Base-by-base conservation (phyloP, 1,140 invertebrate species). In the Achatina immaculata region DNA sequence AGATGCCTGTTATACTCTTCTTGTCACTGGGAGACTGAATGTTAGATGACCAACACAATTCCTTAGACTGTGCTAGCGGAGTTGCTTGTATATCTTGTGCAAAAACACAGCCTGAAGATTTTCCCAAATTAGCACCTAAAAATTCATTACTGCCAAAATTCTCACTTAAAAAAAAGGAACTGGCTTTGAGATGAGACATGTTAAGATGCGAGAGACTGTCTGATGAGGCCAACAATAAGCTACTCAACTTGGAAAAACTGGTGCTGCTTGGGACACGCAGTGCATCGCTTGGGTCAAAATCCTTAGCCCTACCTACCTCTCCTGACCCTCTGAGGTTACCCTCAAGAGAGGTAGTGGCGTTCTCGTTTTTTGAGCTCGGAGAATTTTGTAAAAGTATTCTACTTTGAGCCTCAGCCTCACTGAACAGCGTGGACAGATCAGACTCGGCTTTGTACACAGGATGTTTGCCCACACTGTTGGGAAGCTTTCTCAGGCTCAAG, bases 271-370 rank as follows among this genome's bases (percentile, higher is more conserved):
- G 42, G 31, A 43, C 45, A 55, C 16, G 19, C 36, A 31, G 21
- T 38, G 58, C 78, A 72, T 80, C 78, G 72, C 66, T 72, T 55
- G 78, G 78, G 78, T 80, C 78, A 68, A 51, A 80, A 68, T 58
- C 48, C 43, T 80, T 80, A 74, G 82, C 81, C 82, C 83, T 82
- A 78, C 73, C 81, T 79, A 82, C 86, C 85, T 89, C 88, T 83
- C 86, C 85, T 83, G 87, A 88, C 86, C 87, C 86, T 78, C 80
- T 85, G 85, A 87, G 86, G 84, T 86, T 80, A 68, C 83, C 88
- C 86, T 90, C 88, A 86, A 85, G 86, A 85, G 87, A 88, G 86
- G 87, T 87, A 88, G 87, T 88, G 85, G 82, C 84, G 84, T 86
- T 85, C 86, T 88, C 88, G 87, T 90, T 90, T 89, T 89, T 90